Evolutionary conservation across 2,888 invertebrate genomes (phyloP).

Genomic region (Caenorhabditis sp.): DNA sequence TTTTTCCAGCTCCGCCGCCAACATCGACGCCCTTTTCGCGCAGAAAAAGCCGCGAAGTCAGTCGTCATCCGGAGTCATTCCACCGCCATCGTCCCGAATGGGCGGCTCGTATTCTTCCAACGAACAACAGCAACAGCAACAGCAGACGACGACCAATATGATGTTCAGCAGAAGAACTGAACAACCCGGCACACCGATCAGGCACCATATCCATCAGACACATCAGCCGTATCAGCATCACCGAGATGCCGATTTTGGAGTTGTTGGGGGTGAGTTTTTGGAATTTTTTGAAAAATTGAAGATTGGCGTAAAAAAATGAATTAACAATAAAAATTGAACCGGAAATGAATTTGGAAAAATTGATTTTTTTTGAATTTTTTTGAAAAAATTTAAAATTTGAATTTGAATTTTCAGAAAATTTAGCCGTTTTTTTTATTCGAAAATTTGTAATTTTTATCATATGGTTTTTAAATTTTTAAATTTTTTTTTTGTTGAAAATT

Average conservation of each 20-base stretch:
- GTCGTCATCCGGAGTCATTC: constrained; percentile 8
- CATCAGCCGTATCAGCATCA: background rate
- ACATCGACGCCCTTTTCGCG: constrained; percentile 54
- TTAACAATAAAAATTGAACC: no score
- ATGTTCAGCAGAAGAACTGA: background rate
- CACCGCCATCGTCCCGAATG: constrained; percentile 18
- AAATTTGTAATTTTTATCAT: no score
- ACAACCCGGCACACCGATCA: no score
- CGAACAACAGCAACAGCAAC: background rate
- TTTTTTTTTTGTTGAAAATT: no score
- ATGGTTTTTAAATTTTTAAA: no score
- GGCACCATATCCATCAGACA: no score
- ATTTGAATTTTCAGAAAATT: no score
- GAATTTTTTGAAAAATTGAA: background rate
- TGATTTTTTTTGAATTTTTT: no score
- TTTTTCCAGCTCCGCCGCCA: constrained; percentile 58
- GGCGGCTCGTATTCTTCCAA: constrained; percentile 27
- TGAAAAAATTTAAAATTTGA: no score
- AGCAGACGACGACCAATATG: background rate
- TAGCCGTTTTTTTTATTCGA: no score
- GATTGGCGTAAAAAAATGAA: background rate
- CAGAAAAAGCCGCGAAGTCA: constrained; percentile 18
- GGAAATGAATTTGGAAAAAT: no score
- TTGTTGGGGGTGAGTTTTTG: constrained; percentile 38
- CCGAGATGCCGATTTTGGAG: constrained; percentile 24